Conservation (phyloP, 2,113 vertebrate species). For the Lophotis ruficrista region DNA sequence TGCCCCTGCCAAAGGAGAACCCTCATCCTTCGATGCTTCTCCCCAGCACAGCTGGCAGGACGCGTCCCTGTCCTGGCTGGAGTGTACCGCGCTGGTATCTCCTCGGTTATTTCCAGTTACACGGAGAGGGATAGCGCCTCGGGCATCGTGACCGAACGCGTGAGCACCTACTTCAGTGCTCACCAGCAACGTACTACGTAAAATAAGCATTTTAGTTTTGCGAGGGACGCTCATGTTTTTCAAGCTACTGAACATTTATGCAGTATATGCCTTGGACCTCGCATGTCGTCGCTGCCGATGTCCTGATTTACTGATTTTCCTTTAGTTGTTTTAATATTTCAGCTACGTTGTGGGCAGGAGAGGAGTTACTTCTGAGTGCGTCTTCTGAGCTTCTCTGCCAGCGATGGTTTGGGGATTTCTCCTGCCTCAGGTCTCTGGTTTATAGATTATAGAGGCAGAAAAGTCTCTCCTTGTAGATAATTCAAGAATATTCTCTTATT, state of each 20-base stretch:
- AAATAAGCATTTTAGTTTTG: no score
- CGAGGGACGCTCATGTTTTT: no score
- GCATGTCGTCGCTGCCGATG: accelerated
- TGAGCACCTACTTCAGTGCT: neutral
- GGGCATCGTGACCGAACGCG: accelerated
- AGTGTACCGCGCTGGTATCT: neutral
- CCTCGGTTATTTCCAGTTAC: neutral
- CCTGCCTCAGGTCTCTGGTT: no score
- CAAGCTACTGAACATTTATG: neutral
- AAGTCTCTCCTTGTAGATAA: neutral
- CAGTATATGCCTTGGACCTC: no score
- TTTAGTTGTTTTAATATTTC: neutral
- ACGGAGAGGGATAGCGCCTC: neutral
- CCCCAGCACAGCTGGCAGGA: accelerated
- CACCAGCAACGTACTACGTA: neutral
- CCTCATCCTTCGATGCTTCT: accelerated
- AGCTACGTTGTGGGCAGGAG: accelerated
- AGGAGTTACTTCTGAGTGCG: no score
- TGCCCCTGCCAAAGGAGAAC: neutral
- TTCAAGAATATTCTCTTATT: neutral
- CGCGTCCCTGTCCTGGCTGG: neutral
- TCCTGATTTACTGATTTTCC: neutral
- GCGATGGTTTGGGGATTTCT: no score
- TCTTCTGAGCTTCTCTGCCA: neutral
- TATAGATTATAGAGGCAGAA: neutral